Evolutionary conservation across 1,140 invertebrate species (phyloP), one percentile per base, ranked within the genome.

Genomic region (Philotrypesis tridentata): DNA sequence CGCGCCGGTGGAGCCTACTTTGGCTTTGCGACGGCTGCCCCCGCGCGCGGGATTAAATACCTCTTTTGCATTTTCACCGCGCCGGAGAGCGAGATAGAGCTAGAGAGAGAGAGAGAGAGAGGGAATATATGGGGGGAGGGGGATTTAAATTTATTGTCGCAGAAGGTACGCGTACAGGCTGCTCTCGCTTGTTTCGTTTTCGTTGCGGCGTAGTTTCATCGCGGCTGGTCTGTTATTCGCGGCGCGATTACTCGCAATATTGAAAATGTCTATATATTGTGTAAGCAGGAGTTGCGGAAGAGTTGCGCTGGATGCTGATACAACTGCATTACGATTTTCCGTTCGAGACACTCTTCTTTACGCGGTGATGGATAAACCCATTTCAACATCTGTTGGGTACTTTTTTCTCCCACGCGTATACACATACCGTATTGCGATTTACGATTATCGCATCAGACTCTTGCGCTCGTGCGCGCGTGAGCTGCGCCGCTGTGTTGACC

Each of bases 21-120:
- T 48, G 11, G n/a, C 37, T 55, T n/a, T 55, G 48, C 48, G 48
- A 6, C 48, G 48, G 21, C 48, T 55, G 48, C 48, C n/a, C 40
- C 12, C 48, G 43, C 17, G 43, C 17, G 43, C 43, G 48, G 72
- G 76, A 84, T 80, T 79, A 85, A 84, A 84, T 80, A 72, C 84
- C 83, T 86, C 84, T 85, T 88, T 86, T 87, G 85, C 85, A 87
- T 85, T 87, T 88, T 86, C 83, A 84, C 75, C 74, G 71, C 81
- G 55, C 80, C 55, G 79, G 74, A 60, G 33, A 3, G 33, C 33
- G 33, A 37, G 33, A 37, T 3, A 37, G 33, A 37, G 4, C 9
- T 14, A 55, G 48, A 43, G 7, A 43, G 40, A 43, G 40, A 43
- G 40, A 43, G 12, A 43, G 7, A 43, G 40, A 11, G 1, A 43